A percentile compares a stretch with the other conserved stretches of the same genome.
These are phyloP conservation scores for Cavia aperea DNA, from an alignment of 2,113 vertebrate genomes.

Conservation along the genomic window DNA sequence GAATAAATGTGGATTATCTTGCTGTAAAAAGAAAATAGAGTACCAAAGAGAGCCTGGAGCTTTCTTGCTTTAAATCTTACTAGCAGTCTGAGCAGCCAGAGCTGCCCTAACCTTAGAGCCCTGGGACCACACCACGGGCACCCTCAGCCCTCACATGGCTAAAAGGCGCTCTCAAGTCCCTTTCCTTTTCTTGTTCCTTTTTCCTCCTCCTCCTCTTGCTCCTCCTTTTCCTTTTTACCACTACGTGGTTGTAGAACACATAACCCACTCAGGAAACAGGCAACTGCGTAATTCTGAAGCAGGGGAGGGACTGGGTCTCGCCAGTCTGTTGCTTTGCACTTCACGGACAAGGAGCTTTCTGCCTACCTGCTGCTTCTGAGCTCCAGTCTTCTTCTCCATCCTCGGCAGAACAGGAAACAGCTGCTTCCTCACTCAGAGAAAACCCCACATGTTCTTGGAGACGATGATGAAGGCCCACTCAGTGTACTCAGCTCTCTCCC, in stretches of 20 bases:
- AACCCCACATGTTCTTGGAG: slow-evolving; percentile 21
- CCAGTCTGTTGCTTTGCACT: background rate
- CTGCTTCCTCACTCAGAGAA: slow-evolving; percentile 44
- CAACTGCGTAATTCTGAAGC: background rate
- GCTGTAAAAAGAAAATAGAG: background rate
- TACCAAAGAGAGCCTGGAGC: background rate
- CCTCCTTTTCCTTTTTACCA: background rate
- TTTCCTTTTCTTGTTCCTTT: background rate
- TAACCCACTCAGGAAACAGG: background rate
- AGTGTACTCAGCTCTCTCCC: background rate
- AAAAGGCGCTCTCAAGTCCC: background rate
- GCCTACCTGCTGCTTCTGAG: background rate
- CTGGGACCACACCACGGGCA: background rate
- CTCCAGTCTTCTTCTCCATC: slow-evolving; percentile 2
- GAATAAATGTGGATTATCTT: background rate
- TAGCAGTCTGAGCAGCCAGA: background rate
- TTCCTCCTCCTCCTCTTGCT: background rate
- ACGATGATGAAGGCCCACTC: slow-evolving; percentile 41
- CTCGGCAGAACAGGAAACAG: slow-evolving; percentile 46
- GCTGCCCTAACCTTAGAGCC: background rate
- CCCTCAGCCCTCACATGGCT: background rate
- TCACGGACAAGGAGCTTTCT: slow-evolving; percentile 17
- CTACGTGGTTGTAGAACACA: background rate
- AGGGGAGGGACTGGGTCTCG: background rate
- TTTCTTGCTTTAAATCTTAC: background rate